phyloP scores from a whole-genome alignment of 2,888 invertebrate genomes.

The Anoplius nigerrimus region DNA sequence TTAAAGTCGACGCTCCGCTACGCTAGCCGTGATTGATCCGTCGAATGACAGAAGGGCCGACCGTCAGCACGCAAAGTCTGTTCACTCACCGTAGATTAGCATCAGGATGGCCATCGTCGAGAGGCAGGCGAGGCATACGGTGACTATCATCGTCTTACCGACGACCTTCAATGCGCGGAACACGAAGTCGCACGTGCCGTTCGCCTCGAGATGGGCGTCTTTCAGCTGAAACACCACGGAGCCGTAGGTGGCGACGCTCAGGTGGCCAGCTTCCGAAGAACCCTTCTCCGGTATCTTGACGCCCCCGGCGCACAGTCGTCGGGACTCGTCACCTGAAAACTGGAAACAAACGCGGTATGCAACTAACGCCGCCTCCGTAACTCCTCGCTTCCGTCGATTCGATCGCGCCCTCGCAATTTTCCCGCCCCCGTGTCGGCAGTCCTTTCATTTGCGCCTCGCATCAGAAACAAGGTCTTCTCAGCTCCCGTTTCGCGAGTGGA shows the following conservation, averaged over 20 bases:
- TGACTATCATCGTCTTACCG: slow-evolving; percentile 85
- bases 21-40: too few relatives aligned
- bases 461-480: too few relatives aligned
- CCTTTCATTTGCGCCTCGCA: too few relatives aligned
- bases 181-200: slow-evolving; percentile 84
- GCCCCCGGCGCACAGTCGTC: slow-evolving; percentile 79
- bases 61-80: too few relatives aligned
- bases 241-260: slow-evolving; percentile 81
- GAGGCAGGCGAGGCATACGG: slow-evolving; percentile 81
- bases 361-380: too few relatives aligned
- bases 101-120: slow-evolving; percentile 84
- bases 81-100: slow-evolving; percentile 85
- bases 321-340: slow-evolving; percentile 86
- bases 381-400: not conserved
- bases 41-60: too few relatives aligned
- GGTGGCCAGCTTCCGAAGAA: slow-evolving; percentile 61
- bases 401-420: too few relatives aligned
- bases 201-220: slow-evolving; percentile 87
- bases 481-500: too few relatives aligned
- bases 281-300: slow-evolving; percentile 68
- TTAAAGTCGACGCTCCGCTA: too few relatives aligned
- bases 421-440: too few relatives aligned
- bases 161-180: slow-evolving; percentile 84
- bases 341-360: slow-evolving; percentile 62
- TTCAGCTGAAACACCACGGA: slow-evolving; percentile 87